phyloP scores from a whole-genome alignment of 2,797 vertebrate genomes.

The Brotogeris chrysoptera region DNA sequence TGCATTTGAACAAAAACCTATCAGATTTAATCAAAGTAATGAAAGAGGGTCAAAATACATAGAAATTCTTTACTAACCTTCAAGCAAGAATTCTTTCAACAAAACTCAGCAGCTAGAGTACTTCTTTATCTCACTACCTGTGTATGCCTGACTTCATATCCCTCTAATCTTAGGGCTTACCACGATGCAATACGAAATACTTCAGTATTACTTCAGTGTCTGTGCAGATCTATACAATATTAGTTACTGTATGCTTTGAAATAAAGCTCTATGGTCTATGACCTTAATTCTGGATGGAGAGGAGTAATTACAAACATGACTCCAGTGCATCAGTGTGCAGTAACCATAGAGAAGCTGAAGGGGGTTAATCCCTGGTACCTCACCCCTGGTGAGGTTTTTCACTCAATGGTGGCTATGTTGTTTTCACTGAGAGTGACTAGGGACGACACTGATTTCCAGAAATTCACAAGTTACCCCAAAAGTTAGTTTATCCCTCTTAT shows the following conservation, averaged over 20 bases:
- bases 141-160: background rate
- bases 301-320: background rate
- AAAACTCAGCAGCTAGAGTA: background rate
- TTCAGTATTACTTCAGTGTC: background rate
- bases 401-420: background rate
- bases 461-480: background rate
- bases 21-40: background rate
- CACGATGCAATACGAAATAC: background rate
- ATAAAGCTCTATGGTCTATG: background rate
- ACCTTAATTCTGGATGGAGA: background rate
- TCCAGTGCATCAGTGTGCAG: background rate
- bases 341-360: background rate
- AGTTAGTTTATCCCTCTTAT: background rate
- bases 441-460: background rate
- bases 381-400: background rate
- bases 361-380: background rate
- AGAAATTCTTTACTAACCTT: background rate
- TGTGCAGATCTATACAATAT: background rate
- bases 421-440: background rate
- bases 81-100: background rate
- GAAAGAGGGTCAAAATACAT: background rate
- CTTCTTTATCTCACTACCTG: background rate
- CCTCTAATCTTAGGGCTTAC: background rate
- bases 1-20: background rate
- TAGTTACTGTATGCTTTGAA: background rate